These are phyloP conservation scores for Calameuta pallipes DNA, from an alignment of 2,888 invertebrate species.

Conservation along the genomic window DNA sequence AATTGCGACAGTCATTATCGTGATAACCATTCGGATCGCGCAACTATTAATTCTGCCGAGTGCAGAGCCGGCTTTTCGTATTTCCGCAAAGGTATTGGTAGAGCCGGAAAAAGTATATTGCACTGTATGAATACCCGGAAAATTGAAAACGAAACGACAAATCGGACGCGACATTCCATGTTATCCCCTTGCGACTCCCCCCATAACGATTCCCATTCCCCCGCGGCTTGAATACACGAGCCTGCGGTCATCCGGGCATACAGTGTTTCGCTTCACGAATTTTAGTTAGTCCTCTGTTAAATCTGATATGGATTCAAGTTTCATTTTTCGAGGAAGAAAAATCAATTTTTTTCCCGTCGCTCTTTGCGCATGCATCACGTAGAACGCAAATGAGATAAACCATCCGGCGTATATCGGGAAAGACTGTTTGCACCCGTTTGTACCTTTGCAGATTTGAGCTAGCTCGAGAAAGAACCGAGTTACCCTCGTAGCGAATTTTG, in stretches of 20 bases:
- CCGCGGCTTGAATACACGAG: neutral
- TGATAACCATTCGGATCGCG: constrained; percentile 48
- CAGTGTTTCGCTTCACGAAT: neutral
- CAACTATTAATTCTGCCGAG: constrained; percentile 45
- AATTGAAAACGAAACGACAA: constrained; percentile 51
- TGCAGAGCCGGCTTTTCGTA: constrained; percentile 10
- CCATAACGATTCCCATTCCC: neutral
- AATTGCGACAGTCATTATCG: constrained; percentile 45
- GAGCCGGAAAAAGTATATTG: neutral
- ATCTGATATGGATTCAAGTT: neutral
- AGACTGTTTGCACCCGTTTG: too few relatives aligned
- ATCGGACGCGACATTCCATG: constrained; percentile 13
- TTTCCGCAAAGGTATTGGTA: constrained; percentile 17
- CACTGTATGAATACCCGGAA: constrained; percentile 45
- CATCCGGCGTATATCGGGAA: too few relatives aligned
- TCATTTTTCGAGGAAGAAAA: neutral
- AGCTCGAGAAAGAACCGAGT: too few relatives aligned
- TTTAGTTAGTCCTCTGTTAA: neutral
- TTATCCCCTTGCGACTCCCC: neutral
- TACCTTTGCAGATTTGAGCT: too few relatives aligned
- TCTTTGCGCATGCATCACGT: too few relatives aligned
- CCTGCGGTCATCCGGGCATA: neutral
- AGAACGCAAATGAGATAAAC: too few relatives aligned
- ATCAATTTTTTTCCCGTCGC: too few relatives aligned
- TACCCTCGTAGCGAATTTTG: too few relatives aligned